Conservation (phyloP, 2,888 invertebrate species). For the Tethea ocularis region DNA sequence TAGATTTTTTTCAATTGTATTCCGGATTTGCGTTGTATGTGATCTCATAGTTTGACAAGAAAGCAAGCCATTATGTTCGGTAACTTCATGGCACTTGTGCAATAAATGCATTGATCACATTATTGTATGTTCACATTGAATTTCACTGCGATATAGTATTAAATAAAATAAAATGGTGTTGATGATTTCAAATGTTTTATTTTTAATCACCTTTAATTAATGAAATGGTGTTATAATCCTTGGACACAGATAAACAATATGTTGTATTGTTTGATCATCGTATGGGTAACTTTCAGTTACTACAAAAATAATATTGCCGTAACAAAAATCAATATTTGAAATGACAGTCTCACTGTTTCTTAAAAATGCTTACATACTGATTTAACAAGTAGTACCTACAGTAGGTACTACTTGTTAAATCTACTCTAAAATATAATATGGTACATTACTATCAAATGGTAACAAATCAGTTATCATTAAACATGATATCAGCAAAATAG, state of each 20-base stretch:
- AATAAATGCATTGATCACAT: slow-evolving; percentile 69
- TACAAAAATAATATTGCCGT: background rate
- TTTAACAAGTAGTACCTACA: background rate
- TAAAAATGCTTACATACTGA: background rate
- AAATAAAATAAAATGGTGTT: slow-evolving; percentile 69
- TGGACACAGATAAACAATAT: too few species aligned
- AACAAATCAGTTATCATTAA: background rate
- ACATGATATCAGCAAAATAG: background rate
- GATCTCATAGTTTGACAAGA: slow-evolving; percentile 68
- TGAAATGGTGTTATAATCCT: too few species aligned
- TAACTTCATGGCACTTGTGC: slow-evolving; percentile 56
- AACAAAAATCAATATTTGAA: background rate
- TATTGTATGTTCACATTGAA: slow-evolving; percentile 55
- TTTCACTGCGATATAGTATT: slow-evolving; percentile 67
- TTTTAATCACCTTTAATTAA: slow-evolving; percentile 14
- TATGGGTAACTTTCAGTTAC: too few species aligned
- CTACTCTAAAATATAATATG: background rate
- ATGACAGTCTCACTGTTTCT: background rate
- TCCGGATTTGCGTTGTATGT: slow-evolving; percentile 58
- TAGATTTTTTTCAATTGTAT: slow-evolving; percentile 61
- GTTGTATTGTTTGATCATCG: too few species aligned
- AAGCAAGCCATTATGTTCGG: slow-evolving; percentile 29
- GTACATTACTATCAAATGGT: background rate
- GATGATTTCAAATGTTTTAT: slow-evolving; percentile 52
- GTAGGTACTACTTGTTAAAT: too few species aligned